Base-by-base conservation (phyloP, 1,140 invertebrate genomes). In the Drosophila elegans region DNA sequence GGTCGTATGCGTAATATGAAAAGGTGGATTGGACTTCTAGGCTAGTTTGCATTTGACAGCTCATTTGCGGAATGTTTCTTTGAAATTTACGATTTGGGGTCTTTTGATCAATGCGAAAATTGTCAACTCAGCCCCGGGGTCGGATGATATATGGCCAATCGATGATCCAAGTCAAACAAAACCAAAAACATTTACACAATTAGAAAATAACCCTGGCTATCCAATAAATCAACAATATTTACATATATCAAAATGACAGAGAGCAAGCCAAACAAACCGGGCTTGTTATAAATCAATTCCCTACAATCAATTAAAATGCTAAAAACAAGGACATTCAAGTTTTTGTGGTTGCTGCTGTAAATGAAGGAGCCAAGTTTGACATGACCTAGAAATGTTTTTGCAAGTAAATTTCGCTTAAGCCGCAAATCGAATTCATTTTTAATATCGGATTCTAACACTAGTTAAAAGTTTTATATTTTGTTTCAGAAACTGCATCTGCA, bases 131-230 rank as follows among this genome's bases (percentile, higher is more conserved):
- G 21, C 62, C 27, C 27, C 42, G 63, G 27, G 59, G 49, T 54
- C 67, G 13, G 16, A 75, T 75, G 72, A 75, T 75, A 66, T 75
- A 75, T 75, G 60, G 34, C 53, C 46, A 66, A 75, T 75, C 73
- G 73, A 75, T 75, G 53, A 64, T 39, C 61, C 4, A 55, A 73
- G 72, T 34, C 51, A 46, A 57, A 66, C 60, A 74, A 29, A 46
- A 46, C 46, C 59, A 21, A 64, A 57, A 45, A 45, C 71, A 75
- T 75, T 66, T 75, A 66, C 46, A 75, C 73, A 75, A 75, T 75
- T 67, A 75, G 57, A 66, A 63, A 66, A 66, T 57, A 66, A n/a
- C 52, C 53, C 48, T 25, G 60, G 46, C 68, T 29, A 36, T 41
- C 46, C 71, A 66, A 75, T 75, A 75, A 75, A 75, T 75, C 71